These are phyloP conservation scores for Scaptomyza pallida DNA, from an alignment of 1,140 invertebrate genomes.

Conservation along the genomic window DNA sequence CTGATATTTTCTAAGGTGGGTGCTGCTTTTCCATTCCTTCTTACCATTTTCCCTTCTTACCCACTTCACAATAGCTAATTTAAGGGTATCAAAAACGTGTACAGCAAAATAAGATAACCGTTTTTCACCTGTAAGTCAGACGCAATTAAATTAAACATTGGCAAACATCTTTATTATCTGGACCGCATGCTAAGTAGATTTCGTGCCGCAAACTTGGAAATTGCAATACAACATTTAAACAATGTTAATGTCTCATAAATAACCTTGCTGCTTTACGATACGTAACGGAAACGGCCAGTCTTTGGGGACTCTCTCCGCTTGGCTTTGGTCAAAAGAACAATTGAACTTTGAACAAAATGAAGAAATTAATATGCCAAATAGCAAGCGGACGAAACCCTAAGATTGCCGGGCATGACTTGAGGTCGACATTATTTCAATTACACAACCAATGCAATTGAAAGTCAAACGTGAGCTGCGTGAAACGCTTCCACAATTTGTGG, in stretches of 20 bases:
- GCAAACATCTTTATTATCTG: neutral
- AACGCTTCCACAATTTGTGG: slow-evolving; percentile 6
- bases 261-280: slow-evolving; percentile 48
- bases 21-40: no score
- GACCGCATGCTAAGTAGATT: slow-evolving; percentile 6
- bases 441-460: slow-evolving; percentile 37
- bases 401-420: slow-evolving; percentile 11
- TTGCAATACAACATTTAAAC: slow-evolving; percentile 47
- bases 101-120: no score
- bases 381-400: slow-evolving; percentile 18
- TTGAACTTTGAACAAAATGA: slow-evolving; percentile 39
- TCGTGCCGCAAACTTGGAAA: neutral
- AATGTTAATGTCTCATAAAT: slow-evolving; percentile 45
- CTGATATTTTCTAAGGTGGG: no score
- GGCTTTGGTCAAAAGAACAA: slow-evolving; percentile 8
- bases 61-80: no score
- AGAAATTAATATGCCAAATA: slow-evolving; percentile 55
- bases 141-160: neutral
- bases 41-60: no score
- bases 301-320: slow-evolving; percentile 36
- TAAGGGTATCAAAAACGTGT: neutral
- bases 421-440: slow-evolving; percentile 46
- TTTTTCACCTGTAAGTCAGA: neutral
- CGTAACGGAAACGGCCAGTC: slow-evolving; percentile 21
- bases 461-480: slow-evolving; percentile 41